phyloP scores from a whole-genome alignment of 2,888 invertebrate species.

The Icerya purchasi region DNA sequence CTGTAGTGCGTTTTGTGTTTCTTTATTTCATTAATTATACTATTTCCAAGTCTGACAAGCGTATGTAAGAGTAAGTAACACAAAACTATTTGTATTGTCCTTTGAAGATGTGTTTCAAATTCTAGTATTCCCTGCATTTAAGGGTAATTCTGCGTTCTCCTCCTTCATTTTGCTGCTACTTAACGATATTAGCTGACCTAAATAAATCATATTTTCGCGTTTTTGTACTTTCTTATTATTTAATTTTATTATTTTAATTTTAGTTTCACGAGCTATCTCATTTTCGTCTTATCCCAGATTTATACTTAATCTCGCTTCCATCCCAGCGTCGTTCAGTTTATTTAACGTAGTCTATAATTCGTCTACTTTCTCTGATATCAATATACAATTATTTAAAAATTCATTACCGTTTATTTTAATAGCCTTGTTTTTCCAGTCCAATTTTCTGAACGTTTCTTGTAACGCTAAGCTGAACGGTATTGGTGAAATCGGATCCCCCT shows the following conservation, averaged over 20 bases:
- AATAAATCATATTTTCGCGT: neutral
- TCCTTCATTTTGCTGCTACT: neutral
- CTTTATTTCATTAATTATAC: too few species aligned
- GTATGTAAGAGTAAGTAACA: too few species aligned
- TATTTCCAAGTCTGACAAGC: too few species aligned
- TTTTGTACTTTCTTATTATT: neutral
- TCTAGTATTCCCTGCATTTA: too few species aligned
- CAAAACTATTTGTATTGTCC: neutral
- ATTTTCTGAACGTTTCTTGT: neutral
- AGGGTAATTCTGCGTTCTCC: neutral
- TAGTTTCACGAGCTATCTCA: neutral
- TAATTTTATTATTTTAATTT: neutral
- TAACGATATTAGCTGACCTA: neutral
- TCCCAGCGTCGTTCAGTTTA: neutral
- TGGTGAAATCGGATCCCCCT: neutral
- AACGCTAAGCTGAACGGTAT: neutral
- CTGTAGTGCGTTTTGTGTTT: too few species aligned
- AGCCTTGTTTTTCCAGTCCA: neutral
- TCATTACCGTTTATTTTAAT: neutral
- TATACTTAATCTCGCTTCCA: neutral
- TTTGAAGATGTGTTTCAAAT: neutral
- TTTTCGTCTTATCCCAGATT: neutral
- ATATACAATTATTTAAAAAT: neutral
- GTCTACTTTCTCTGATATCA: neutral
- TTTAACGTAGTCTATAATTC: neutral